Base-by-base conservation (phyloP, 2,797 vertebrate species). In the Antrozous pallidus region DNA sequence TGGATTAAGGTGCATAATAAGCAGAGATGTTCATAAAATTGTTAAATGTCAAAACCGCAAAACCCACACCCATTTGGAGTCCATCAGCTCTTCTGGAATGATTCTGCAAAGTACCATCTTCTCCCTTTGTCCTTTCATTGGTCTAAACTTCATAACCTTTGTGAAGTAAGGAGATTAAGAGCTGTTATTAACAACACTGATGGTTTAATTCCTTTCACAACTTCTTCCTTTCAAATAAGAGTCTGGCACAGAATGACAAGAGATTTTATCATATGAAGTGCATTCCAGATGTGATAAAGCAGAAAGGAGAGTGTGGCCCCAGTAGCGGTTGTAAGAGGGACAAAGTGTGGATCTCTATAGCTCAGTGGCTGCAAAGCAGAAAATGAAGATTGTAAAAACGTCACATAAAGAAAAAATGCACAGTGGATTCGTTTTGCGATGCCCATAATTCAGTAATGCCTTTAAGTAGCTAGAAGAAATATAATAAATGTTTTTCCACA, bases 301-400 rank as follows among this genome's bases (percentile, higher is more conserved):
- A 98, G 98, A 98, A 98, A 98, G 98, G 98, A 98, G 98, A 98
- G 98, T 98, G 98, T 99, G 98, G 98, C 97, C 97, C 91, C 93
- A 61, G 92, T 97, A 98, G 99, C 98, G 98, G 98, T 98, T 98
- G 98, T 98, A 98, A 99, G 99, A 99, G 98, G 98, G 98, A 98
- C 98, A 98, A 96, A 98, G 97, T 98, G 98, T 8, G 97, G 96
- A 98, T 98, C 98, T 98, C 98, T 99, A 98, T 98, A 99, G 98
- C 98, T 99, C 98, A 98, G 99, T 98, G 98, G 98, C 98, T 99
- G 99, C 99, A 99, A 99, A 99, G 99, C 98, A 99, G 99, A 99
- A 99, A 99, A 99, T 99, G 99, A 99, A 99, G 99, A 99, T 98
- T 99, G 99, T 99, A 99, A 99, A 99, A 98, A 99, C 97, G 99